Base-by-base conservation (phyloP, 2,113 vertebrate species). In the Polyodon spathula region DNA sequence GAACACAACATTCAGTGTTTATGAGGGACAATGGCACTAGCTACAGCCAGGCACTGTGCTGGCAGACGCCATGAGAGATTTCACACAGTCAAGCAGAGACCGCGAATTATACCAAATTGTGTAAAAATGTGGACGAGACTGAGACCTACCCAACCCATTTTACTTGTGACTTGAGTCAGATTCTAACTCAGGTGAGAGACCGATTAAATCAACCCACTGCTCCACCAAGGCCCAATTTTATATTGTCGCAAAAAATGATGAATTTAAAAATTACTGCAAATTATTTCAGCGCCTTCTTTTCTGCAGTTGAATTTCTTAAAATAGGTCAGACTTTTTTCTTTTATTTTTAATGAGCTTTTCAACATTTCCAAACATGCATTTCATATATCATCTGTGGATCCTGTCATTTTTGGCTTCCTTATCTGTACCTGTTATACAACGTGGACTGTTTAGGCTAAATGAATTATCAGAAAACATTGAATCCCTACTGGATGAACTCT, bases 381-480 rank as follows among this genome's bases (percentile, higher is more conserved):
- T 1, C 57, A 44, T 10, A 50, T 17, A 37, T n/a, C 43, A 50
- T 12, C 43, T 17, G 8, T 6, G n/a, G 11, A 38, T 38, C 50
- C 15, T 7, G 44, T 4, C 37, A 60, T 6, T 50, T 38, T 27
- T 51, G 39, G 38, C 9, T 40, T 41, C 42, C 50, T 6, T 6
- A 53, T 61, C 46, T 10, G 59, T 17, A 8, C 10, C n/a, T 51
- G 40, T 40, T 51, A 52, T 8, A 62, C 41, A 16, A 40, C 38
- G 7, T n/a, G 15, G 6, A 17, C 16, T 51, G 16, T 17, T 15
- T 15, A 54, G 8, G n/a, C 39, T 14, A 37, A 16, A 37, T 54
- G 53, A 54, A 54, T 62, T 42, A 40, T 15, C n/a, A 42, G 40
- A 37, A 37, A 61, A 62, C 51, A 54, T 27, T 6, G 37, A 15